phyloP scores from a whole-genome alignment of 35 echinoderm and acorn worm genomes.

The Stichopus chloronotus region DNA sequence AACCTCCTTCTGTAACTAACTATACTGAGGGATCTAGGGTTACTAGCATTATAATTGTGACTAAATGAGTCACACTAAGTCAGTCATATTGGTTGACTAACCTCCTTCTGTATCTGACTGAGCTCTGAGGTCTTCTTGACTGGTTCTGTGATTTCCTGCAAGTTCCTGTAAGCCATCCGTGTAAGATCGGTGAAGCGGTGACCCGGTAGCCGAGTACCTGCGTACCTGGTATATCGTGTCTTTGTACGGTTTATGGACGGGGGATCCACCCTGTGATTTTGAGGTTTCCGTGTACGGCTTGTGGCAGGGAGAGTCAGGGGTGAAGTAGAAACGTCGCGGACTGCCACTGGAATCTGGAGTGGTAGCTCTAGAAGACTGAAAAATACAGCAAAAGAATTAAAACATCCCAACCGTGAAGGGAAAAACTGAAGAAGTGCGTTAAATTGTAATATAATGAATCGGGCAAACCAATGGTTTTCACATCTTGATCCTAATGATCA shows the following conservation, averaged over 20 bases:
- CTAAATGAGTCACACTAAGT: no score
- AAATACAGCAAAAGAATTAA: not conserved
- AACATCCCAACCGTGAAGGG: not conserved
- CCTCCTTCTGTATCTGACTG: conserved; percentile 64
- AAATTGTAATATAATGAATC: no score
- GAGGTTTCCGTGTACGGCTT: conserved; percentile 57
- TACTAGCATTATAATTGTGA: no score
- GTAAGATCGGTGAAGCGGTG: conserved; percentile 45
- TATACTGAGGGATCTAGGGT: no score
- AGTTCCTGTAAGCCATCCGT: conserved; percentile 54
- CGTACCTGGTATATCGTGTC: conserved; percentile 52
- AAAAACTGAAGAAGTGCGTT: no score
- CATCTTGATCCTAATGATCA: no score
- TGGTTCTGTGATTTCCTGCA: conserved; percentile 32
- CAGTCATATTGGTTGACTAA: not conserved
- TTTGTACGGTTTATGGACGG: conserved; percentile 39
- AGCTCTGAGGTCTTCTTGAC: conserved; percentile 52
- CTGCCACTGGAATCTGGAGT: conserved; percentile 57
- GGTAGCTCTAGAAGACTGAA: conserved; percentile 49
- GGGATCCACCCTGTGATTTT: conserved; percentile 42
- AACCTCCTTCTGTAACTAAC: no score
- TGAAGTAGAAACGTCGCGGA: conserved; percentile 46
- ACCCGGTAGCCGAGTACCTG: conserved; percentile 31
- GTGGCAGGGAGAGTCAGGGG: conserved; percentile 52
- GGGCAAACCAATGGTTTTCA: no score